These are phyloP conservation scores for Alethe castanea DNA, from an alignment of 2,113 vertebrate genomes.

Conservation along the genomic window DNA sequence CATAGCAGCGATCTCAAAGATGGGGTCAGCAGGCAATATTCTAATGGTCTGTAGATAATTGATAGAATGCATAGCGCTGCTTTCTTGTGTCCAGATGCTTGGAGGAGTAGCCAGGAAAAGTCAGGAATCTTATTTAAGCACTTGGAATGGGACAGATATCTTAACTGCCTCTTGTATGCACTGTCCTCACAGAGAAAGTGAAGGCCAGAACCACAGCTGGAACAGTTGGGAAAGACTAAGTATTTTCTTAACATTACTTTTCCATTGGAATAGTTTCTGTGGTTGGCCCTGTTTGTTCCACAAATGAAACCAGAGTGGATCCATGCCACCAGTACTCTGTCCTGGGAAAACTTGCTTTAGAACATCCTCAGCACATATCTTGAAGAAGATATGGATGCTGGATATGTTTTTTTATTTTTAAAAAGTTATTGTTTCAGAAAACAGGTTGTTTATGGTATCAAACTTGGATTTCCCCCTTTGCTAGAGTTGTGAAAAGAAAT, in stretches of 20 bases:
- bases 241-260: conserved; percentile 7
- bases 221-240: not conserved
- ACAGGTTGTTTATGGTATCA: not conserved
- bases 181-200: not conserved
- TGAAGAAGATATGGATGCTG: not conserved
- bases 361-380: not conserved
- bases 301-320: not conserved
- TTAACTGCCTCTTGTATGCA: not conserved
- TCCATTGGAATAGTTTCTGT: not conserved
- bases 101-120: not conserved
- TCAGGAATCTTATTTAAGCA: not conserved
- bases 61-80: not conserved
- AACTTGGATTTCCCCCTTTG: not conserved
- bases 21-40: not conserved
- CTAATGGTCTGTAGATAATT: not conserved
- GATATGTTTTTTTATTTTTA: not conserved
- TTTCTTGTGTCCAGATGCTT: not conserved
- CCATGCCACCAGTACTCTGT: not conserved
- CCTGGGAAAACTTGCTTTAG: not conserved
- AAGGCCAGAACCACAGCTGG: conserved; percentile 20
- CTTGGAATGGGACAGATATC: not conserved
- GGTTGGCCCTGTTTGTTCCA: not conserved
- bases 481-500: not conserved
- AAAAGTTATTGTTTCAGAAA: not conserved
- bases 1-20: not conserved